Base-by-base conservation (phyloP, 2,888 invertebrate genomes). In the Mesochorus sp. region DNA sequence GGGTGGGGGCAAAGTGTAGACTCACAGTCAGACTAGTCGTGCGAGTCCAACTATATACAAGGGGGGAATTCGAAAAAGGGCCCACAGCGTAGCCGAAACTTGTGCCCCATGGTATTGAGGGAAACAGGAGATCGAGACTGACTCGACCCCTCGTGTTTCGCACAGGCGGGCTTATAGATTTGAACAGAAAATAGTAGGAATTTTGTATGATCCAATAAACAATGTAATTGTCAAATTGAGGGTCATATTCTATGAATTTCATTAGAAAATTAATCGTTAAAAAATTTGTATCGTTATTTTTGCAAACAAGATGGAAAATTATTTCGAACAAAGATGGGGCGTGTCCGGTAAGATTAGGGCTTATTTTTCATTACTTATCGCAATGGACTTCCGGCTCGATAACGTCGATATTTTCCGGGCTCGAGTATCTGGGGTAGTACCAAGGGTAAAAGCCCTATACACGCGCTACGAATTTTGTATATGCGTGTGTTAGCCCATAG, bases 1-100 rank as follows among this genome's bases (percentile, higher is more conserved):
- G 83, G 81, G 82, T 81, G 42, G 14, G 42, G 19, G 26, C 31
- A 34, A 55, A 19, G 5, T 26, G 12, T 14, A 47, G 47, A 21
- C 19, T 17, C 10, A 28, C 12, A 61, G 61, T 28, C 61, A 31
- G 49, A 49, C 31, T 49, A 64, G 64, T 34, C 64, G 19, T 61
- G 3, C 21, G 12, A 28, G 14, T 12, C 28, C n/a, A n/a, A 37
- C 26, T 8, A 37, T 24, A 49, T 21, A 5, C 3, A 17, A n/a
- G 21, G 34, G 44, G 34, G 39, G 26, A 28, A 66, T 70, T 70
- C 2, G 49, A 37, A 59, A 68, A 70, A 70, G 49, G 49, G 37
- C 59, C 70, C 67, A 19, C 28, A 21, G 12, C 37, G 37, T 59
- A 37, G 37, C 59, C 47, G 31, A 59, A 70, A 70, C 59, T 49